A percentile compares a stretch with the other conserved stretches of the same genome.
phyloP scores from a whole-genome alignment of 2,113 vertebrate genomes.

The Amblyopsis rosae region DNA sequence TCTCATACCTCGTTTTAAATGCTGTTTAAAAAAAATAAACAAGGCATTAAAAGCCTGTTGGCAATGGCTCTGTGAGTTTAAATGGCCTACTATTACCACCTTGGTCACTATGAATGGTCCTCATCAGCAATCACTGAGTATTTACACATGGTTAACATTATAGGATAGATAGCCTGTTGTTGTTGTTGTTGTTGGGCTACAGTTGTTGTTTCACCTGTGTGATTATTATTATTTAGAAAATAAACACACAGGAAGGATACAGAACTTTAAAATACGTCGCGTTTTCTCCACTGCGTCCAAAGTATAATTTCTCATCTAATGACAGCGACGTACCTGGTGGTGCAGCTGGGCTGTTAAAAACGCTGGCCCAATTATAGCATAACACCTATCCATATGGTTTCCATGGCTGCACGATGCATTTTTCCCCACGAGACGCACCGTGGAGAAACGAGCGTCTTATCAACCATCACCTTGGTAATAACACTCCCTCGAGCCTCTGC shows the following conservation, averaged over 20 bases:
- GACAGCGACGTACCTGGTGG: slow-evolving; percentile 80
- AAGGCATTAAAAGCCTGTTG: too few species aligned
- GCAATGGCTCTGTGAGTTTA: too few species aligned
- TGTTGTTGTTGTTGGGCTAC: too few species aligned
- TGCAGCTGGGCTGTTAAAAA: slow-evolving; percentile 76
- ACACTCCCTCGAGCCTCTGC: slow-evolving; percentile 82
- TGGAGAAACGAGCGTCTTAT: slow-evolving; percentile 88
- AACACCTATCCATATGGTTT: slow-evolving; percentile 87
- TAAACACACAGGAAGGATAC: slow-evolving; percentile 26
- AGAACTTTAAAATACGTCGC: slow-evolving; percentile 38
- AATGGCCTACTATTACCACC: too few species aligned
- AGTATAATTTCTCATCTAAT: slow-evolving; percentile 80
- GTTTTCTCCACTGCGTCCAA: slow-evolving; percentile 50
- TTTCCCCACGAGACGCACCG: slow-evolving; percentile 83
- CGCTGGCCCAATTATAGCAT: slow-evolving; percentile 86
- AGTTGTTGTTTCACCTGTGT: not conserved
- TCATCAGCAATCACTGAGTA: too few species aligned
- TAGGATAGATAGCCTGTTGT: too few species aligned
- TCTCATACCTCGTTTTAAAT: slow-evolving; percentile 38
- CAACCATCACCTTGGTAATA: slow-evolving; percentile 85
- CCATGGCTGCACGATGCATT: slow-evolving; percentile 90
- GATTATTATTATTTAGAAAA: not conserved
- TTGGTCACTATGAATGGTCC: too few species aligned
- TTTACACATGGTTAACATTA: too few species aligned
- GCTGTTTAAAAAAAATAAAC: too few species aligned